Conservation (phyloP, 1,140 invertebrate genomes). For the Paracyclopina nana region DNA sequence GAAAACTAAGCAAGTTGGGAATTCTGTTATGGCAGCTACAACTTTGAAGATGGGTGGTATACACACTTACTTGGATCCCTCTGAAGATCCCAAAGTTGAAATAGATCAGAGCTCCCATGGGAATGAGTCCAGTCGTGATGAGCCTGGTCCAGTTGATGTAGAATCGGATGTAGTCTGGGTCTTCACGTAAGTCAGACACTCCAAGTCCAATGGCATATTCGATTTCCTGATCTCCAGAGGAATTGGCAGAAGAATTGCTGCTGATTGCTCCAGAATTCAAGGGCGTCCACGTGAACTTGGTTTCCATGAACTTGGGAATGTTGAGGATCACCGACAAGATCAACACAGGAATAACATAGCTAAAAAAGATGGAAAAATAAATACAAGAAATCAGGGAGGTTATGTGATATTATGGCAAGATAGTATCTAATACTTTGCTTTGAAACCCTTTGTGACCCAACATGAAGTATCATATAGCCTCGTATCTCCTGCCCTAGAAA, state of each 20-base stretch:
- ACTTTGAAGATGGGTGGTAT: no score
- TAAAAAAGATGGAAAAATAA: background rate
- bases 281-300: background rate
- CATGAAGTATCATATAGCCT: no score
- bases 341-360: conserved; percentile 3
- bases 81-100: conserved; percentile 9
- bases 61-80: conserved; percentile 10
- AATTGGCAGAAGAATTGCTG: no score
- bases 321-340: background rate
- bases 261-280: no score
- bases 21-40: no score
- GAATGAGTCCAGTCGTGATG: conserved; percentile 9
- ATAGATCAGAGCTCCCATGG: conserved; percentile 5
- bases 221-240: background rate
- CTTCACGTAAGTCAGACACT: conserved; percentile 2
- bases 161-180: conserved; percentile 13
- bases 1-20: no score
- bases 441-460: no score
- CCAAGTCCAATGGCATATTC: background rate
- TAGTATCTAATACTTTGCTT: no score
- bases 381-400: no score
- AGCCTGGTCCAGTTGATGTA: conserved; percentile 14
- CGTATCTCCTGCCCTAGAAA: no score
- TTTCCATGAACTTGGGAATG: conserved; percentile 13
- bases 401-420: no score